Evolutionary conservation across 35 echinoderm and acorn worm species (phyloP).

Genomic region (Heliocidaris tuberculata): DNA sequence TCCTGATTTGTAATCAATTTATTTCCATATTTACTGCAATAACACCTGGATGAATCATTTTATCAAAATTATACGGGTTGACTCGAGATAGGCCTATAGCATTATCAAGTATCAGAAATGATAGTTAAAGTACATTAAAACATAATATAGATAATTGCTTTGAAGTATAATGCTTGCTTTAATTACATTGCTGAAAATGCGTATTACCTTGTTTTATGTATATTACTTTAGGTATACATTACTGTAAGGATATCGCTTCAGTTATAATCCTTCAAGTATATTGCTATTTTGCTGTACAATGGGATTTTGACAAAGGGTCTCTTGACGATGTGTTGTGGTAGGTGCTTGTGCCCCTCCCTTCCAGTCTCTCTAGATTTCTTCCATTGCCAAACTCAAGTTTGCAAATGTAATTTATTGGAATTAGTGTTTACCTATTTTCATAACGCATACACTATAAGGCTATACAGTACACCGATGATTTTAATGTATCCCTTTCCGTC

Average conservation of each 20-base stretch:
- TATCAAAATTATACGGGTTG: neutral
- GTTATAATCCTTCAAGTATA: neutral
- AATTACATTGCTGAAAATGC: neutral
- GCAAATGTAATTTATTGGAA: neutral
- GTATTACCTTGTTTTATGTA: neutral
- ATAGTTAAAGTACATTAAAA: neutral
- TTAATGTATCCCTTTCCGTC: neutral
- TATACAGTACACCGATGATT: too few species aligned
- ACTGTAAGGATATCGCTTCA: neutral
- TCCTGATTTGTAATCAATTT: constrained; percentile 12
- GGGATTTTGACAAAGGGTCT: neutral
- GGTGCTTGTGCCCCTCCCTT: neutral
- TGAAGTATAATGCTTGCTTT: neutral
- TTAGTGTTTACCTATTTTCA: neutral
- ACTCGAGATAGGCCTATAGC: neutral
- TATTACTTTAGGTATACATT: neutral
- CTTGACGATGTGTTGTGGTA: neutral
- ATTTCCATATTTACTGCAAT: constrained; percentile 5
- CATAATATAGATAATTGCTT: neutral
- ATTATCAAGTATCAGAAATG: neutral
- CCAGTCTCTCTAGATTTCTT: too few species aligned
- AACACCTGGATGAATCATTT: neutral
- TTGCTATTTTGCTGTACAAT: neutral
- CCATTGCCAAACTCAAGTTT: neutral
- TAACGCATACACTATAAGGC: too few species aligned